Percentiles rank a stretch among this genome's conserved stretches.
Evolutionary conservation across 2,797 vertebrate genomes (phyloP).

Genomic region (Percopsis omiscomaycus): DNA sequence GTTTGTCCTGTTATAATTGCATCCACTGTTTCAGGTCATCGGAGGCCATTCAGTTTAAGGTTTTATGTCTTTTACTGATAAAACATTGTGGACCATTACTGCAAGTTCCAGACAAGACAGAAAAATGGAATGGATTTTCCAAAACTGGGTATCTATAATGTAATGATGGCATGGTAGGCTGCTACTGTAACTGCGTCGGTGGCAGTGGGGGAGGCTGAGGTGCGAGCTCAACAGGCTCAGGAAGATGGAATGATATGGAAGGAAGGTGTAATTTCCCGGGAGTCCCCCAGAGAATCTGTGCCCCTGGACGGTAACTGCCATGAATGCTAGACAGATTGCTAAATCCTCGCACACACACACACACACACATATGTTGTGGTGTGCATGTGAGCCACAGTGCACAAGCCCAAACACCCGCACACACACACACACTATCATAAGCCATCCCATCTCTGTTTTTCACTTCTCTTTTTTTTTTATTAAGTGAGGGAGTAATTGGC

Average conservation of each 20-base stretch:
- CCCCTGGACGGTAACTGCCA: conserved; percentile 55
- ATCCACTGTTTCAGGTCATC: conserved; percentile 66
- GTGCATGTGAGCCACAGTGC: background rate
- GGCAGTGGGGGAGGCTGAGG: conserved; percentile 31
- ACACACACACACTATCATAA: background rate
- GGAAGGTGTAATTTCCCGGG: conserved; percentile 70
- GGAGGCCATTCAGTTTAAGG: conserved; percentile 52
- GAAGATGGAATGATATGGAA: conserved; percentile 67
- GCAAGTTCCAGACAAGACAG: conserved; percentile 58
- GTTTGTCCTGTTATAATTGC: conserved; percentile 62
- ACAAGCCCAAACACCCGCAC: conserved; percentile 16
- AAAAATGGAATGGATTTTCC: conserved; percentile 71
- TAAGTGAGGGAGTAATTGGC: conserved; percentile 53
- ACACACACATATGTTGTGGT: conserved; percentile 3
- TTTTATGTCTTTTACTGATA: conserved; percentile 60
- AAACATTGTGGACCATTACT: conserved; percentile 64
- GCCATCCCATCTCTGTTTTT: conserved; percentile 23
- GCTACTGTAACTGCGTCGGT: conserved; percentile 63
- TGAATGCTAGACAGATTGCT: conserved; percentile 40
- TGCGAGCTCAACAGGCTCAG: conserved; percentile 54
- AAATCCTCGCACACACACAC: conserved; percentile 6
- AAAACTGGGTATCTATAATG: conserved; percentile 59
- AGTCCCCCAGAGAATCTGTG: conserved; percentile 62
- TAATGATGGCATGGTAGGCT: conserved; percentile 42
- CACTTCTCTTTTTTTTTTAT: conserved; percentile 18